phyloP scores from a whole-genome alignment of 2,888 invertebrate genomes.

The Pollenia angustigena region DNA sequence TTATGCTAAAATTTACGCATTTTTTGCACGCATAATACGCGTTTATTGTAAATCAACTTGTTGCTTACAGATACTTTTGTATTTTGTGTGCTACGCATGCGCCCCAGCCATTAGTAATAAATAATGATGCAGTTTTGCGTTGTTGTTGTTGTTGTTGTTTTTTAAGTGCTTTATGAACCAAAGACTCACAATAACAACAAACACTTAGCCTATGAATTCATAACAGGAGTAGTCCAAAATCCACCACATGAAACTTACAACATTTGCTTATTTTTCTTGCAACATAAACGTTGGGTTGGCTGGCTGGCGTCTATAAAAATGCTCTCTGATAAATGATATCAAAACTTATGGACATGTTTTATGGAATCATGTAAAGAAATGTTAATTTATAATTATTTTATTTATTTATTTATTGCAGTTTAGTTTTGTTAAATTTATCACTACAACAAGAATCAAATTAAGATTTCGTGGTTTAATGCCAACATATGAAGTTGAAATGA shows the following conservation, averaged over 20 bases:
- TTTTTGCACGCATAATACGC: constrained; percentile 70
- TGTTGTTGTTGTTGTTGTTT: constrained; percentile 21
- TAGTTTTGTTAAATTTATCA: constrained; percentile 50
- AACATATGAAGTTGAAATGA: not conserved
- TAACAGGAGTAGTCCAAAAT: not conserved
- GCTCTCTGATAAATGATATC: constrained; percentile 68
- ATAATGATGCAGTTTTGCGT: constrained; percentile 50
- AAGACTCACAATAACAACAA: constrained; percentile 8
- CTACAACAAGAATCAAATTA: constrained; percentile 45
- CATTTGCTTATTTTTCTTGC: constrained; percentile 48
- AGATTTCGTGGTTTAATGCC: constrained; percentile 45
- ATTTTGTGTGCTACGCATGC: constrained; percentile 45
- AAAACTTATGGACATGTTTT: constrained; percentile 69
- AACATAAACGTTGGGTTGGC: constrained; percentile 48
- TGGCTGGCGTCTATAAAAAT: constrained; percentile 65
- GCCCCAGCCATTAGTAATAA: constrained; percentile 59
- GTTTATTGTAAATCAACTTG: constrained; percentile 57
- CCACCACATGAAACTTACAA: constrained; percentile 2
- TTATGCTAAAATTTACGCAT: constrained; percentile 71
- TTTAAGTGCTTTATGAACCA: constrained; percentile 49
- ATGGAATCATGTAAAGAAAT: constrained; percentile 70
- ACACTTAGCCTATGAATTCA: not conserved
- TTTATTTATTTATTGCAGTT: constrained; percentile 40
- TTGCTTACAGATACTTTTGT: constrained; percentile 35
- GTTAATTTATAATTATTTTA: constrained; percentile 69